These are phyloP conservation scores for Nestor notabilis DNA, from an alignment of 2,113 vertebrate species.

Conservation along the genomic window DNA sequence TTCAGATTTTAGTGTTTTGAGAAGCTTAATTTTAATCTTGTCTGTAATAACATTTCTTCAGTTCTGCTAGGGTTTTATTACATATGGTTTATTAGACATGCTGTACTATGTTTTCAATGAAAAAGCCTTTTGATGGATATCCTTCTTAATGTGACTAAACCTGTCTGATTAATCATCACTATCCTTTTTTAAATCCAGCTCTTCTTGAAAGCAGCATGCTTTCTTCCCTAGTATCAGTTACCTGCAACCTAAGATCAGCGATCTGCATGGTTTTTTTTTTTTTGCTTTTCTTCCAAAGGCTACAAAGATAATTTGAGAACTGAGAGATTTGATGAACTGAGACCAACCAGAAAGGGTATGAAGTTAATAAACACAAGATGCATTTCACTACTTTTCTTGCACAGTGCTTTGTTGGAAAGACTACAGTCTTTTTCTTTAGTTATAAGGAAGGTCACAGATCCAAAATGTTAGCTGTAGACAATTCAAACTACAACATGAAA, in stretches of 20 bases:
- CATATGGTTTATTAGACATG: neutral
- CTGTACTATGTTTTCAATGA: neutral
- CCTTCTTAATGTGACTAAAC: neutral
- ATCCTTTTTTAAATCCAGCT: neutral
- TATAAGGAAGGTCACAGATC: neutral
- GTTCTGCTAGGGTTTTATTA: neutral
- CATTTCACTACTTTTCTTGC: neutral
- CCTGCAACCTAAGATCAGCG: neutral
- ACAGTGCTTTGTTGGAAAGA: neutral
- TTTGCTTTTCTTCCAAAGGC: neutral
- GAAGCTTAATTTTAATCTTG: neutral
- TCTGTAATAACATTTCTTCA: neutral
- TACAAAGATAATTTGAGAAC: neutral
- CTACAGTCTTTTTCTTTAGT: neutral
- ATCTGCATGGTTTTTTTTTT: neutral
- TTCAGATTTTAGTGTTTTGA: neutral
- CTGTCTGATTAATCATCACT: neutral
- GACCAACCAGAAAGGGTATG: neutral
- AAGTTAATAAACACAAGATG: neutral
- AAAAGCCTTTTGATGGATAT: neutral
- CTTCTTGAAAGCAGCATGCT: neutral
- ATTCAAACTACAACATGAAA: neutral
- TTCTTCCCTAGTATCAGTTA: neutral
- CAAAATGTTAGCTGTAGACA: neutral
- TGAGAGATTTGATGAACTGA: neutral